phyloP scores from a whole-genome alignment of 2,888 invertebrate species.

The Hoplodrina ambigua region DNA sequence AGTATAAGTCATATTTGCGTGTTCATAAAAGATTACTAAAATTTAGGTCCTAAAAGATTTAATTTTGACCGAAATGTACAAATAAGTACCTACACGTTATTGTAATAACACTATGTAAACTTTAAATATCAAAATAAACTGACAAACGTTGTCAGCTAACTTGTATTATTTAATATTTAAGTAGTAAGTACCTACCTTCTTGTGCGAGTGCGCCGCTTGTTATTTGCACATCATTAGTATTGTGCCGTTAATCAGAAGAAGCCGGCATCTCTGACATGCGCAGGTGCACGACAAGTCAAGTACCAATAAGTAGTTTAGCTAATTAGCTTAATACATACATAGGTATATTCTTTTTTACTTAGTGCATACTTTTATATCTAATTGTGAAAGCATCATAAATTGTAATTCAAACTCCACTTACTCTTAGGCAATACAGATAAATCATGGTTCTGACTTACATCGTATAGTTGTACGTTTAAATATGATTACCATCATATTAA shows the following conservation, averaged over 20 bases:
- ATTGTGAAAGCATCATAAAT: slow-evolving; percentile 2
- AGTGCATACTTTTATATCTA: too few species aligned
- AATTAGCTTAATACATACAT: too few species aligned
- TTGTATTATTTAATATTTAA: slow-evolving; percentile 22
- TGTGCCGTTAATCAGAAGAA: slow-evolving; percentile 60
- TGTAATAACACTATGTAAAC: not conserved
- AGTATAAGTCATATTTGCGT: too few species aligned
- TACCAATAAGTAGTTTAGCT: not conserved
- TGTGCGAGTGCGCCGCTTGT: slow-evolving; percentile 44
- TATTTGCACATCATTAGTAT: slow-evolving; percentile 68
- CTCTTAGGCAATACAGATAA: slow-evolving; percentile 10
- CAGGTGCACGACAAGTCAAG: slow-evolving; percentile 8
- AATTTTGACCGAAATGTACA: not conserved
- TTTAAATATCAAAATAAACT: slow-evolving; percentile 13
- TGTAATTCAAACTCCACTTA: slow-evolving; percentile 11
- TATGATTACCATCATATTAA: slow-evolving; percentile 72
- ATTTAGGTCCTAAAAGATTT: too few species aligned
- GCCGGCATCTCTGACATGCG: slow-evolving; percentile 19
- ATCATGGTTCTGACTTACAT: slow-evolving; percentile 33
- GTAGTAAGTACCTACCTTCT: slow-evolving; percentile 22
- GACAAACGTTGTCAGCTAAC: slow-evolving; percentile 32
- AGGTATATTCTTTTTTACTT: too few species aligned
- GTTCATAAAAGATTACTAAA: too few species aligned
- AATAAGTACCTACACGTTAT: not conserved
- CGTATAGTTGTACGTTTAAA: slow-evolving; percentile 41